phyloP scores from a whole-genome alignment of 2,888 invertebrate genomes.

The Scelioninae gen. 1 region DNA sequence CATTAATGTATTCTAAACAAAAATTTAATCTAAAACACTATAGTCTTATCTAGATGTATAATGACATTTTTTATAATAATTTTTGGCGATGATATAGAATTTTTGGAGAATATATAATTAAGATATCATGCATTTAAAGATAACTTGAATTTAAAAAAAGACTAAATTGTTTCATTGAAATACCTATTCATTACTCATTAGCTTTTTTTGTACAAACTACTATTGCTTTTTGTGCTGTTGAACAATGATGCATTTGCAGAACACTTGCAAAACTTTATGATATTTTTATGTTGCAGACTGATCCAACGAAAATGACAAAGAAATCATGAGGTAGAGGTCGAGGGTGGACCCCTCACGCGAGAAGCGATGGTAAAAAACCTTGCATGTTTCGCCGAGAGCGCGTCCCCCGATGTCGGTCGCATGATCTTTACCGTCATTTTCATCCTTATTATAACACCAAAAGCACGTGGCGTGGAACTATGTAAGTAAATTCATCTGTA shows the following conservation, averaged over 20 bases:
- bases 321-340: constrained; percentile 80
- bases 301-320: constrained; percentile 77
- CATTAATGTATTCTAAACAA: too few relatives aligned
- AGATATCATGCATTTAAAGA: too few relatives aligned
- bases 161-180: too few relatives aligned
- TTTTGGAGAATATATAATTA: too few relatives aligned
- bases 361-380: constrained; percentile 80
- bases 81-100: too few relatives aligned
- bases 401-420: constrained; percentile 78
- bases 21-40: too few relatives aligned
- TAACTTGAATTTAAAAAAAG: too few relatives aligned
- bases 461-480: constrained; percentile 79
- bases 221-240: not conserved
- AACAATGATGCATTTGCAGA: not conserved
- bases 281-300: constrained; percentile 77
- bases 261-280: constrained; percentile 23
- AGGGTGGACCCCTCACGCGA: constrained; percentile 80
- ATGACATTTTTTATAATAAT: too few relatives aligned
- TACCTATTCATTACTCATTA: too few relatives aligned
- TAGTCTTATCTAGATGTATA: too few relatives aligned
- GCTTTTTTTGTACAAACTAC: too few relatives aligned
- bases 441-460: constrained; percentile 71
- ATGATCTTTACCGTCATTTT: constrained; percentile 75
- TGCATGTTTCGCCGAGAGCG: constrained; percentile 78
- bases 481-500: constrained; percentile 76